Percentiles rank a stretch among this genome's conserved stretches.
Conservation (phyloP, 2,113 vertebrate genomes). For the Isichthys henryi region DNA sequence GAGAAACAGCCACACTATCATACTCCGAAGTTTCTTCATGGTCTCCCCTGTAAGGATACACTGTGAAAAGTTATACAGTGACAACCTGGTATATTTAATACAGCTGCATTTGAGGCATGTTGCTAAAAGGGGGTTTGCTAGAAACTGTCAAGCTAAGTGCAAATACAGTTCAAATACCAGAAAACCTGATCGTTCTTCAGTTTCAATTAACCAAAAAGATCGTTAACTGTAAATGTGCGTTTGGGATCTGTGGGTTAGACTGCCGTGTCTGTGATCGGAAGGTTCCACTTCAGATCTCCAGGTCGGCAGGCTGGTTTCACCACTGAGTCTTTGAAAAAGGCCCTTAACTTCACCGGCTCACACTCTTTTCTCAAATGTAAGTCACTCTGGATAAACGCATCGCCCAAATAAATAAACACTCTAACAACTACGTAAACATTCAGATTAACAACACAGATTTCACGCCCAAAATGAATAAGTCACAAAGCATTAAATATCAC, state of each 20-base stretch:
- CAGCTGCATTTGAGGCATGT: background rate
- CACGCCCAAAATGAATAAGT: background rate
- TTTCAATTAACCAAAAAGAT: background rate
- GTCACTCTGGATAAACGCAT: background rate
- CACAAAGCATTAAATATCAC: background rate
- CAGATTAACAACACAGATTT: background rate
- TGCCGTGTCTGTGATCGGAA: background rate
- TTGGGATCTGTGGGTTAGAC: background rate
- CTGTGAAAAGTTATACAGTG: background rate
- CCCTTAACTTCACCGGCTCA: background rate
- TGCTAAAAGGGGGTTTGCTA: background rate
- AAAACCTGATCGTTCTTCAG: background rate
- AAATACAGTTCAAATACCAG: background rate
- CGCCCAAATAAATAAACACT: background rate
- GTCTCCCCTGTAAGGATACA: background rate
- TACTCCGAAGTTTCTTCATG: background rate
- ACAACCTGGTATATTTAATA: background rate
- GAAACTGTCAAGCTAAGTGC: background rate
- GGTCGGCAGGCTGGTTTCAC: background rate
- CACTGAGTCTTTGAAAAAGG: background rate
- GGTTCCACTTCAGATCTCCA: background rate
- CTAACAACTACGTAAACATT: background rate
- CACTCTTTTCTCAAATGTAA: background rate
- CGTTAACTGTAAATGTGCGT: background rate
- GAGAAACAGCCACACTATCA: background rate